phyloP scores from a whole-genome alignment of 2,888 invertebrate genomes.

The Pogonocherus hispidulus region DNA sequence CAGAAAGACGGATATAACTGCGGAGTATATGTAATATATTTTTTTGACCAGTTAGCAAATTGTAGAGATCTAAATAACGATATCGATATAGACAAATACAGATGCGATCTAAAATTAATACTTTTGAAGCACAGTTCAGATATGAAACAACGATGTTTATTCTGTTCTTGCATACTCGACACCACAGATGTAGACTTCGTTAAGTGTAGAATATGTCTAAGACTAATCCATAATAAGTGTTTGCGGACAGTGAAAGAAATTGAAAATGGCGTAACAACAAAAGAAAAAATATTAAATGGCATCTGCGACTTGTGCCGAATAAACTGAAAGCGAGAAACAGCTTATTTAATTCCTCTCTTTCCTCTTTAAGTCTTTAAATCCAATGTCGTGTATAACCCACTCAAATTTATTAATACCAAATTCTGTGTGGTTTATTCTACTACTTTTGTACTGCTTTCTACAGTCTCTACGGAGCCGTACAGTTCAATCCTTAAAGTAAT shows the following conservation, averaged over 20 bases:
- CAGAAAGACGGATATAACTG: neutral
- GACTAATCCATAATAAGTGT: neutral
- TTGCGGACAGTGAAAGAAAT: neutral
- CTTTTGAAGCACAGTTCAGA: neutral
- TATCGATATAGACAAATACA: constrained; percentile 1
- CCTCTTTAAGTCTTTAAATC: too few species aligned
- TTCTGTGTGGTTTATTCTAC: too few species aligned
- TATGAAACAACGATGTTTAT: neutral
- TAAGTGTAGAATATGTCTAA: neutral
- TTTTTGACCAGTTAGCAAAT: neutral
- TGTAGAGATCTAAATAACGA: neutral
- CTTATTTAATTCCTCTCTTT: too few species aligned
- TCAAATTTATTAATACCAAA: too few species aligned
- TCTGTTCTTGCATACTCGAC: neutral
- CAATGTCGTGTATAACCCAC: too few species aligned
- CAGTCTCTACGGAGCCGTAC: too few species aligned
- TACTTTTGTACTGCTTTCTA: too few species aligned
- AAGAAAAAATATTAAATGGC: neutral
- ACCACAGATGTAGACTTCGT: neutral
- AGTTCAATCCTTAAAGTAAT: too few species aligned
- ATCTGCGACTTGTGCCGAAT: constrained; percentile 1
- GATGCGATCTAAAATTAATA: neutral
- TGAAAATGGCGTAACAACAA: neutral
- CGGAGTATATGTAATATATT: neutral
- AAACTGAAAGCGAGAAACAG: neutral